These are phyloP conservation scores for Bruchidius siliquastri DNA, from an alignment of 2,888 invertebrate species.

Conservation along the genomic window DNA sequence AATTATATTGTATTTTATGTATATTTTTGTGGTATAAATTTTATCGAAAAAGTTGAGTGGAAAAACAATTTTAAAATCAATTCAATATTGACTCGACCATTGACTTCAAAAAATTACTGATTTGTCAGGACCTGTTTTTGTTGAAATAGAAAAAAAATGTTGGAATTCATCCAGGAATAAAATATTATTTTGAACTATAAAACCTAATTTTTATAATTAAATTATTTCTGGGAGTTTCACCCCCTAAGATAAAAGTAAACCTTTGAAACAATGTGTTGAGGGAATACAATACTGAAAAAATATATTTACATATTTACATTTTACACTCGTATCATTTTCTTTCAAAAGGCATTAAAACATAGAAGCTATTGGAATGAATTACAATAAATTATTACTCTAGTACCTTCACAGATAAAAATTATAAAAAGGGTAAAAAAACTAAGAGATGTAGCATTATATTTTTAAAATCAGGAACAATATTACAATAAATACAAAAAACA, in stretches of 20 bases:
- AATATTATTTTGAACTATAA: no score
- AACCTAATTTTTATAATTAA: no score
- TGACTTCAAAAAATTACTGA: no score
- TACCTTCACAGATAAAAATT: constrained; percentile 24
- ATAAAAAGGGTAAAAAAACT: constrained; percentile 8
- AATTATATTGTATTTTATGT: no score
- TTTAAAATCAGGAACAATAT: constrained; percentile 45
- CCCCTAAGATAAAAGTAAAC: constrained; percentile 14
- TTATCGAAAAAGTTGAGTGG: no score
- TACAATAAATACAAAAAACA: constrained; percentile 44
- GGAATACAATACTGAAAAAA: constrained; percentile 30
- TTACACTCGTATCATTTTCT: neutral
- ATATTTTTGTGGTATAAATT: no score
- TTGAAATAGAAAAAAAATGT: no score
- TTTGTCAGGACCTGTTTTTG: no score
- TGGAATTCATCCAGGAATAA: no score
- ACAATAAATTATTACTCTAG: constrained; percentile 28
- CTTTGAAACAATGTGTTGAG: constrained; percentile 18
- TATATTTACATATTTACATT: constrained; percentile 40
- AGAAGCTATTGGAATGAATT: constrained; percentile 6
- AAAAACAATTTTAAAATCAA: no score
- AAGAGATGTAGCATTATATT: constrained; percentile 4
- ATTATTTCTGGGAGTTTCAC: no score
- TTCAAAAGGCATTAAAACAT: neutral
- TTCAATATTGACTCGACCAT: no score